Percentiles rank a stretch among this genome's conserved stretches.
phyloP scores from a whole-genome alignment of 2,888 invertebrate species.

The Serripes groenlandicus region DNA sequence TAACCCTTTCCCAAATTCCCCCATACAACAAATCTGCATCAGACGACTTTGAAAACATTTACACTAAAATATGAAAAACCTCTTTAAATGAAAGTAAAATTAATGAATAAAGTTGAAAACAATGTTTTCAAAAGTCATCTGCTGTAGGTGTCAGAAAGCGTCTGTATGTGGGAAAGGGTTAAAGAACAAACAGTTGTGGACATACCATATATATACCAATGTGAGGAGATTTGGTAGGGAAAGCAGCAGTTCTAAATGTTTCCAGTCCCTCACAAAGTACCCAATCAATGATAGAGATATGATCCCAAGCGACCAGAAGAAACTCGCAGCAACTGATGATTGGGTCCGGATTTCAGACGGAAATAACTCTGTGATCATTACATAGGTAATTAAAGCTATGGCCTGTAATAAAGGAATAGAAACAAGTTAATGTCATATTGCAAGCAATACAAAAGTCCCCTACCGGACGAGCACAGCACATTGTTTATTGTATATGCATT shows the following conservation, averaged over 20 bases:
- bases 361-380: conserved; percentile 80
- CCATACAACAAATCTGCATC: too few species aligned
- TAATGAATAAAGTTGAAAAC: too few species aligned
- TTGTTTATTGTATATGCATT: too few species aligned
- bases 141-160: neutral
- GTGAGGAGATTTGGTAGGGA: conserved; percentile 77
- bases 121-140: neutral
- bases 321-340: conserved; percentile 76
- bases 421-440: neutral
- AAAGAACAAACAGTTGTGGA: neutral
- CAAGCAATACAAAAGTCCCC: too few species aligned
- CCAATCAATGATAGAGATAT: conserved; percentile 77
- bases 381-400: conserved; percentile 76
- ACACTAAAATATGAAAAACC: too few species aligned
- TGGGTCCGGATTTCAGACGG: conserved; percentile 72
- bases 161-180: neutral
- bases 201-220: conserved; percentile 75
- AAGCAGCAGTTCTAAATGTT: conserved; percentile 75
- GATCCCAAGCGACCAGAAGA: conserved; percentile 79
- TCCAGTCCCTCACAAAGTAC: conserved; percentile 78
- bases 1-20: too few species aligned
- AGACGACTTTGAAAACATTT: too few species aligned
- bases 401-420: conserved; percentile 69
- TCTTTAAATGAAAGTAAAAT: too few species aligned
- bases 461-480: too few species aligned